Conservation (phyloP, 2,113 vertebrate genomes). For the Rhinolophus ferrumequinum region DNA sequence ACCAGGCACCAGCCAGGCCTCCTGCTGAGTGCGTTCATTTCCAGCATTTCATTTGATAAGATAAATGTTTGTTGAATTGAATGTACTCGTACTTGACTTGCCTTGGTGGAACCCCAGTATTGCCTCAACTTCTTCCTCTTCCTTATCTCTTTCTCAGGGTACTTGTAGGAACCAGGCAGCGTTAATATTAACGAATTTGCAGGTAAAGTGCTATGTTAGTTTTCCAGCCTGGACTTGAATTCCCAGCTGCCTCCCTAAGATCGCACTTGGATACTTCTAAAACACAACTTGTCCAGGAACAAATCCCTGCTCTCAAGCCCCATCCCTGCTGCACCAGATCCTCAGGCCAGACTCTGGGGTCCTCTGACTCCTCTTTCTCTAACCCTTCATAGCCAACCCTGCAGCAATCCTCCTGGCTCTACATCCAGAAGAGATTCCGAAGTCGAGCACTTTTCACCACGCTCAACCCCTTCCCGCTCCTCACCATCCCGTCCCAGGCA, state of each 20-base stretch:
- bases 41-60: slow-evolving; percentile 34
- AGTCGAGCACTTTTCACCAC: not conserved
- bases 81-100: not conserved
- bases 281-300: not conserved
- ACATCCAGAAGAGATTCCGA: not conserved
- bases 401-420: not conserved
- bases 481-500: not conserved
- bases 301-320: not conserved
- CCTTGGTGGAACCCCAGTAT: not conserved
- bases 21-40: slow-evolving; percentile 11
- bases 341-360: not conserved
- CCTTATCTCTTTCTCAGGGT: slow-evolving; percentile 5
- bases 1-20: slow-evolving; percentile 6
- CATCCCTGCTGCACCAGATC: not conserved
- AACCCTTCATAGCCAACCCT: not conserved
- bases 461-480: not conserved
- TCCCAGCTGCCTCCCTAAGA: not conserved
- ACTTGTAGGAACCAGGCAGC: slow-evolving; percentile 19
- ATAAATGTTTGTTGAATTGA: slow-evolving; percentile 29
- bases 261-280: not conserved
- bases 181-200: not conserved
- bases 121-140: slow-evolving; percentile 20
- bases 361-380: not conserved
- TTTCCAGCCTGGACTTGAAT: not conserved
- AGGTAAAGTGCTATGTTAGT: slow-evolving; percentile 28